Evolutionary conservation across 1,140 invertebrate species (phyloP), one percentile per base, ranked within the genome.

Genomic region (Atopsyche davidsoni): DNA sequence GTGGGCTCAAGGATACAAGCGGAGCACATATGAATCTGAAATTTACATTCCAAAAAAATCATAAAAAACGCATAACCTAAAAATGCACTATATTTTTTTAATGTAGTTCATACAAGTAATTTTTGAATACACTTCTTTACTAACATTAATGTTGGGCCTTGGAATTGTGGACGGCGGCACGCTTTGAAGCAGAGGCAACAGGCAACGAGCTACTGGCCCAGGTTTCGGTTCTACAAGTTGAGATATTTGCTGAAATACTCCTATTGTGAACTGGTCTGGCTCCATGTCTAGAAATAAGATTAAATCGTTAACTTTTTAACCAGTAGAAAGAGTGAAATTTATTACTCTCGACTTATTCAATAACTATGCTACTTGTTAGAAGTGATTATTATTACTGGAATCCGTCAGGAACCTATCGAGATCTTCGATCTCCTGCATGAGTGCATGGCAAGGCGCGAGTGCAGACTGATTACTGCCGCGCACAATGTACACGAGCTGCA

Each of bases 1-100:
- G 82, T 80, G 7, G 93, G 93, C 62, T 96, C 90, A 40, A 87
- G 73, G 40, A 98, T 91, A 1, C 78, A 75, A 14, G 89, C 92
- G 21, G 78, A 80, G 59, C 88, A 89, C 77, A 86, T 86, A 36
- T 76, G 69, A 22, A 88, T 84, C 75, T 85, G 60, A 21, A 66
- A 59, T n/a, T n/a, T 19, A 38, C 41, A n/a, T n/a, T 13, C 7
- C 13, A 2, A 22, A 25, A 25, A 23, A 28, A 44, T 44, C 3
- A 14, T 25, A 9, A 14, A 28, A 32, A n/a, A n/a, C n/a, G n/a
- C n/a, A n/a, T n/a, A n/a, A n/a, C n/a, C n/a, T n/a, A n/a, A n/a
- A n/a, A n/a, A n/a, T n/a, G n/a, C n/a, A n/a, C n/a, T n/a, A n/a
- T n/a, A n/a, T n/a, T n/a, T n/a, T 52, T 21, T 34, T 49, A 28